Evolutionary conservation across 2,888 invertebrate genomes (phyloP), one percentile per base, ranked within the genome.

Genomic region (Lordiphosa andalusiaca): DNA sequence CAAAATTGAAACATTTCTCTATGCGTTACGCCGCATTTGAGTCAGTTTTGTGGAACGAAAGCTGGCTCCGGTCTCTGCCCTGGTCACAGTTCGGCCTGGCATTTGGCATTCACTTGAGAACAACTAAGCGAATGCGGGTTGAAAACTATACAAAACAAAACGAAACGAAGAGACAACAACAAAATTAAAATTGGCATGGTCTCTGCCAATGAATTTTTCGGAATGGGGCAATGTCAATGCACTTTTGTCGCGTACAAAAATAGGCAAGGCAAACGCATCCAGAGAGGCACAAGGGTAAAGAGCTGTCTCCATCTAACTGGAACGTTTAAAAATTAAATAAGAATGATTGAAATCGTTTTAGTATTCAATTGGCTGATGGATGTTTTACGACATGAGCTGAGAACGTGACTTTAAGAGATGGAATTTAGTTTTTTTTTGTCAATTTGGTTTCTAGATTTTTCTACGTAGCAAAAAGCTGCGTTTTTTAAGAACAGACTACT

Each of bases 1-100:
- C 12, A 61, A 54, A 71, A 71, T 71, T 69, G 60, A 80, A 71
- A 75, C 67, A 67, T 67, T 64, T 67, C 63, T 63, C 63, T 51
- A 57, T 72, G 81, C 81, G 70, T 76, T 77, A 81, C 73, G 67
- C 73, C 58, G 76, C 81, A 83, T 76, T 76, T 75, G 69, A 64
- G 53, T 56, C 73, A 67, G 67, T 63, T 72, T 67, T 44, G 69
- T 55, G 55, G 50, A 63, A 57, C 61, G 71, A 30, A 57, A 46
- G 55, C 56, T 49, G 55, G 37, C 47, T 51, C 44, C 54, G 55
- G 36, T 52, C 47, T 38, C 41, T 52, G 25, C 48, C 54, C 30
- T 55, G 56, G 44, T 39, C 39, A 41, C 41, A 23, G 49, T 38
- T 23, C n/a, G 30, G 19, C 47, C 65, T 55, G 62, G 58, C 75